Evolutionary conservation across 2,113 vertebrate species (phyloP).

Genomic region (Leptodactylus fuscus): DNA sequence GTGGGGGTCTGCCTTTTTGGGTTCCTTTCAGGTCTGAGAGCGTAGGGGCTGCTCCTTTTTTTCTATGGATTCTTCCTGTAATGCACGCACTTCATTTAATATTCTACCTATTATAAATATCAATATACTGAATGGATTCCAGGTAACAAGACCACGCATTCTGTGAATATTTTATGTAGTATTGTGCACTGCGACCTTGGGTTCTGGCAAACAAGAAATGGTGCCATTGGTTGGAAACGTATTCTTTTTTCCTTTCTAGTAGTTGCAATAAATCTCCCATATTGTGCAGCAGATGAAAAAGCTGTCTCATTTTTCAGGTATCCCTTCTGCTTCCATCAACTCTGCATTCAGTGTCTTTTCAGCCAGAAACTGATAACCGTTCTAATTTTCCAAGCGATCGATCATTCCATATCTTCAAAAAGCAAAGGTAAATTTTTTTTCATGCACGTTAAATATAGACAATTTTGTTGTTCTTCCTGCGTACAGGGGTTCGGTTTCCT

Average conservation of each 20-base stretch:
- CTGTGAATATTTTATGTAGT: not conserved
- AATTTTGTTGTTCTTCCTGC: not conserved
- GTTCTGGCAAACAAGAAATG: not conserved
- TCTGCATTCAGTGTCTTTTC: constrained; percentile 93
- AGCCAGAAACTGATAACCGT: constrained; percentile 95
- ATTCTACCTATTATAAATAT: too few relatives aligned
- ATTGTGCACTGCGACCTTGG: not conserved
- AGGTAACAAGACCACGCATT: not conserved
- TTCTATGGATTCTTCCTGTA: too few relatives aligned
- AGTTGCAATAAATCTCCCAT: too few relatives aligned
- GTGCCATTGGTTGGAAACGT: not conserved
- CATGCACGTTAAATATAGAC: not conserved
- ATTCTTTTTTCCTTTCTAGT: not conserved
- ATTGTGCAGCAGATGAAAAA: too few relatives aligned
- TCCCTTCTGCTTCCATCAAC: constrained; percentile 72
- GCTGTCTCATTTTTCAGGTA: not conserved
- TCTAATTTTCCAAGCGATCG: constrained; percentile 93
- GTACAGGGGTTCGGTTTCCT: not conserved
- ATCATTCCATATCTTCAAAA: constrained; percentile 97
- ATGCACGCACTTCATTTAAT: too few relatives aligned
- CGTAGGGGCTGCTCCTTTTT: too few relatives aligned
- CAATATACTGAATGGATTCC: too few relatives aligned
- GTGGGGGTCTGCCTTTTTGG: too few relatives aligned
- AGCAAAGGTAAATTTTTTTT: constrained; percentile 84
- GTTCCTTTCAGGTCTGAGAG: too few relatives aligned